Conservation (phyloP, 2,888 invertebrate species). For the Cynaeus angustus region DNA sequence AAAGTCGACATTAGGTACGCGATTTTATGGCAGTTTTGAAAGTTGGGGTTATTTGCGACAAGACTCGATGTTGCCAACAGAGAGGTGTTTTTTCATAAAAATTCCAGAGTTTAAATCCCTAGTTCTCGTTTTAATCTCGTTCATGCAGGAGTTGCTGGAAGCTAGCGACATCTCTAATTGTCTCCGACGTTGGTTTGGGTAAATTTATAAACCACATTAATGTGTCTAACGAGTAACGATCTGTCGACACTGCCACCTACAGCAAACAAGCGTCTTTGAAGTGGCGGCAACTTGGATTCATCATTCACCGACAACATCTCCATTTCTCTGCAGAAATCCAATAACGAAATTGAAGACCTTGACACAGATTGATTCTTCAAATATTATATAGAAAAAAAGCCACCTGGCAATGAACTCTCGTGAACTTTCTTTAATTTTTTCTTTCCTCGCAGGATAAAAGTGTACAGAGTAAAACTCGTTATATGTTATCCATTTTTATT, state of each 20-base stretch:
- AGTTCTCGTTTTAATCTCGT: too few species aligned
- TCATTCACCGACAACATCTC: slow-evolving; percentile 13
- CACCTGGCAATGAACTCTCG: slow-evolving; percentile 25
- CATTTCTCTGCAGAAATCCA: slow-evolving; percentile 1
- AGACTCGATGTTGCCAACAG: too few species aligned
- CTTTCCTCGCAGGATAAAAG: neutral
- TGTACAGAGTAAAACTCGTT: slow-evolving; percentile 20
- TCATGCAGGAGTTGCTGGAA: too few species aligned
- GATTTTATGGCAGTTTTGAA: slow-evolving; percentile 42
- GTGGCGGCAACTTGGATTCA: slow-evolving; percentile 28
- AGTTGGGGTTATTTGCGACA: slow-evolving; percentile 14
- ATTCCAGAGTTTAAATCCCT: too few species aligned
- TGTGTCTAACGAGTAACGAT: slow-evolving; percentile 29
- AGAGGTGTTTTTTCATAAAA: too few species aligned
- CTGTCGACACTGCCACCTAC: slow-evolving; percentile 35
- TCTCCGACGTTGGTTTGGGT: slow-evolving; percentile 11
- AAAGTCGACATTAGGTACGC: slow-evolving; percentile 41
- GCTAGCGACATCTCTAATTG: slow-evolving; percentile 7
- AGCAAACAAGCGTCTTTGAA: slow-evolving; percentile 34
- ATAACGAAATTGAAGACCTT: slow-evolving; percentile 24
- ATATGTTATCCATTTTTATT: slow-evolving; percentile 22
- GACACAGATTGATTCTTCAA: slow-evolving; percentile 12
- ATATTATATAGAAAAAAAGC: slow-evolving; percentile 7
- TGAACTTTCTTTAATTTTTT: slow-evolving; percentile 15
- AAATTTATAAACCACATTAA: slow-evolving; percentile 33